These are phyloP conservation scores for Drosophila sechellia DNA, from an alignment of 1,140 invertebrate species.

Conservation along the genomic window DNA sequence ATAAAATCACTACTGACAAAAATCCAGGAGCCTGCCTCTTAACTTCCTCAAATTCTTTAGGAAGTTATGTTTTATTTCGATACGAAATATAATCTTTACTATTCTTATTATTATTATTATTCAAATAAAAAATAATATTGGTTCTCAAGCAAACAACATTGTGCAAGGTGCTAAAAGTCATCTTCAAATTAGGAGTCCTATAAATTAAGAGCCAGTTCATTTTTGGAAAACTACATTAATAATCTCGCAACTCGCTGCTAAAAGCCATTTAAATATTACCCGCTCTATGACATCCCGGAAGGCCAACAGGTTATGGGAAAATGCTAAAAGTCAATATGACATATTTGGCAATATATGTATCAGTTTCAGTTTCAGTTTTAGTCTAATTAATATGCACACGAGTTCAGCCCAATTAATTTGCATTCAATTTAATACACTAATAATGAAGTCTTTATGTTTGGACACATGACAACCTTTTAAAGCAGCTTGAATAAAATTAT, in stretches of 20 bases:
- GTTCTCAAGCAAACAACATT: neutral
- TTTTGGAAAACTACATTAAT: constrained; percentile 31
- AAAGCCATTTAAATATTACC: constrained; percentile 23
- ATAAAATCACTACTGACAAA: constrained; percentile 1
- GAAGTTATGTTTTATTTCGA: no score
- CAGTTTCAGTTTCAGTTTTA: constrained; percentile 44
- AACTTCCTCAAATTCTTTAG: neutral
- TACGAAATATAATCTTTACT: no score
- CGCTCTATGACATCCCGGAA: constrained; percentile 36
- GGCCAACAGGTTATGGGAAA: constrained; percentile 40
- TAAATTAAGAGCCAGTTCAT: constrained; percentile 19
- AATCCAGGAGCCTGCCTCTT: constrained; percentile 1
- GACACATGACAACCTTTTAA: constrained; percentile 25
- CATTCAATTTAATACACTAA: constrained; percentile 37
- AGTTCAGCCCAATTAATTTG: constrained; percentile 39
- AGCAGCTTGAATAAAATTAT: constrained; percentile 7
- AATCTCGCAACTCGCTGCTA: constrained; percentile 16
- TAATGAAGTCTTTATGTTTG: constrained; percentile 19
- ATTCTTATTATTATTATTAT: no score
- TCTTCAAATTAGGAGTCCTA: constrained; percentile 6
- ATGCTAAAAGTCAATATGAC: constrained; percentile 43
- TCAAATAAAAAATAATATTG: neutral
- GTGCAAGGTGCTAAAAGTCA: neutral
- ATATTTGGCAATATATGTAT: constrained; percentile 40
- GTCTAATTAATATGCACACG: constrained; percentile 36